Conservation (phyloP, 2,113 vertebrate genomes). For the Hyperoodon ampullatus region DNA sequence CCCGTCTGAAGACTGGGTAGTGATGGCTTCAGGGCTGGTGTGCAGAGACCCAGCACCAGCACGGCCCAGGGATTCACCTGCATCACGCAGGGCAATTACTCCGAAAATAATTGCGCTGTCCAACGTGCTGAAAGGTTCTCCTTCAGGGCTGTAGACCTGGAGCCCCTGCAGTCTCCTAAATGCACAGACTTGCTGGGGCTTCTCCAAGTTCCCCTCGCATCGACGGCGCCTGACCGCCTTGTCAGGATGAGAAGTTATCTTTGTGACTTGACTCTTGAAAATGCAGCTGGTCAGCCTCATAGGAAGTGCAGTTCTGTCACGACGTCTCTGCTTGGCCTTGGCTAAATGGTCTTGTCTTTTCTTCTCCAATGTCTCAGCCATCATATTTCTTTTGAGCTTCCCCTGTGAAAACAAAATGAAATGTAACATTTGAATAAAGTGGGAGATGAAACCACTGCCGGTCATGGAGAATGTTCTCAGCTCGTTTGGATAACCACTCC, state of each 20-base stretch:
- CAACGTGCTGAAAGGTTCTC: neutral
- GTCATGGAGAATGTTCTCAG: neutral
- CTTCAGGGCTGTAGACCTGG: neutral
- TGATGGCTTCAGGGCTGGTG: neutral
- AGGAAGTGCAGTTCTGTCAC: neutral
- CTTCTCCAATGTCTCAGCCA: neutral
- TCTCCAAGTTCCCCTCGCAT: neutral
- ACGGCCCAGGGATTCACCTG: fast-evolving
- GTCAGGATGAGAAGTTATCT: neutral
- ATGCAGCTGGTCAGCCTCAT: neutral
- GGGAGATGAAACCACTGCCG: neutral
- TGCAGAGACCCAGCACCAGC: neutral
- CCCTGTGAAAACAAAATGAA: neutral
- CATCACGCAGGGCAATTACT: neutral
- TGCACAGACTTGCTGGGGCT: neutral
- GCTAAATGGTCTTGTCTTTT: neutral
- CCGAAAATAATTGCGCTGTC: neutral
- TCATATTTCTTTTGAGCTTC: neutral
- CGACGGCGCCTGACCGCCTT: neutral
- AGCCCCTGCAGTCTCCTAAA: neutral
- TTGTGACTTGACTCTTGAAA: neutral
- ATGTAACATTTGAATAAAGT: neutral
- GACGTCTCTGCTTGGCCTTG: neutral
- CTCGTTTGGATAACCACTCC: too few species aligned
- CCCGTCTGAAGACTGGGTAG: neutral